phyloP scores from a whole-genome alignment of 2,113 vertebrate genomes.

The Pelvicachromis taeniatus region DNA sequence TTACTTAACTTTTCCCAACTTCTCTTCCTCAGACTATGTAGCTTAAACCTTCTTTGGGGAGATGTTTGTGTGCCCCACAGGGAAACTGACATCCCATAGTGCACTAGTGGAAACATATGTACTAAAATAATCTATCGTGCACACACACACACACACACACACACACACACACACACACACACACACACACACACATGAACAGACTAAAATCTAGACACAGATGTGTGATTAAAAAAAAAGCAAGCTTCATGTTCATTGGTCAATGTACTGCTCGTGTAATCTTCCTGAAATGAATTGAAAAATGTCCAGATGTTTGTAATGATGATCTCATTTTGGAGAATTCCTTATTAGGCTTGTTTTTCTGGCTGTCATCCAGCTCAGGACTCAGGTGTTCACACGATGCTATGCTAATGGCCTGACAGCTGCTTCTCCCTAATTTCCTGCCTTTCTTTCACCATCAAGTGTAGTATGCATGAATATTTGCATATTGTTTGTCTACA shows the following conservation, averaged over 20 bases:
- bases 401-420: background rate
- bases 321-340: background rate
- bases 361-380: background rate
- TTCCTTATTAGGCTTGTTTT: background rate
- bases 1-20: background rate
- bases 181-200: background rate
- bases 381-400: constrained; percentile 28
- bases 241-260: background rate
- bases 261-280: background rate
- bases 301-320: background rate
- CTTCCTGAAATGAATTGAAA: too few species aligned
- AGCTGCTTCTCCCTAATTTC: background rate
- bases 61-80: background rate
- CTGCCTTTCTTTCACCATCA: background rate
- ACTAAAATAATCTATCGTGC: background rate
- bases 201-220: background rate
- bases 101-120: background rate
- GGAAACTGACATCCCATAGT: background rate
- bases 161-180: too few species aligned
- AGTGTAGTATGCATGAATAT: background rate
- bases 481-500: background rate
- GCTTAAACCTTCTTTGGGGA: background rate
- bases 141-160: too few species aligned
- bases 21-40: background rate
- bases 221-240: background rate